Base-by-base conservation (phyloP, 2,797 vertebrate species). In the Sebastes diaconus region DNA sequence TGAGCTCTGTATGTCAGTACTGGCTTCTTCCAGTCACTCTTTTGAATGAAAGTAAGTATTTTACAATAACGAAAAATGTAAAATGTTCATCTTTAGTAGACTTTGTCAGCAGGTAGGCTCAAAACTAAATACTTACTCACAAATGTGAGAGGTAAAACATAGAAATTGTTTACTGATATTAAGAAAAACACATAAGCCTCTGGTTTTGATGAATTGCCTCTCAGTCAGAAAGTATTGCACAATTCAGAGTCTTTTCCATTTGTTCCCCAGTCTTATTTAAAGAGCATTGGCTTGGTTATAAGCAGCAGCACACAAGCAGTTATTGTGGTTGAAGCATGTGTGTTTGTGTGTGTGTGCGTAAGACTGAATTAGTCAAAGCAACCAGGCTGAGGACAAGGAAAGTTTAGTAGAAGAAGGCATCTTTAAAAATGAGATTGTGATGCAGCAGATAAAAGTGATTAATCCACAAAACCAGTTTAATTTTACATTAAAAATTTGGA, bases 361-460 rank as follows among this genome's bases (percentile, higher is more conserved):
- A 82, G 25, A 60, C 65, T 52, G 63, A 69, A 80, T 88, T 83
- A 90, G 83, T 86, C 16, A 79, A 68, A 81, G 57, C 52, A 83
- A 80, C 24, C 65, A 85, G 29, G 54, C 61, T 59, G 8, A 84
- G 25, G 79, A 63, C 91, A 84, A 86, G 90, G 84, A 79, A 27
- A 64, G 50, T 79, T 84, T 46, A 79, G 78, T 46, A 81, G 76
- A 81, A 65, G 78, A 87, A 70, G 14, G 70, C 54, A 73, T 63
- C 69, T 68, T 74, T 67, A 20, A 84, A 87, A 68, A 52, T 22
- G 0, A 77, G 32, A 78, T 80, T 87, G 86, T 84, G 85, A 87
- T 88, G 84, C 32, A 81, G 77, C 59, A 34, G 77, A 73, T 78
- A 13, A 58, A 80, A 50, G 8, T 16, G 20, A 59, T 52, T 24